A percentile compares a stretch with the other conserved stretches of the same genome.
Evolutionary conservation across 2,888 invertebrate species (phyloP).

Genomic region (Acanthosoma haemorrhoidale): DNA sequence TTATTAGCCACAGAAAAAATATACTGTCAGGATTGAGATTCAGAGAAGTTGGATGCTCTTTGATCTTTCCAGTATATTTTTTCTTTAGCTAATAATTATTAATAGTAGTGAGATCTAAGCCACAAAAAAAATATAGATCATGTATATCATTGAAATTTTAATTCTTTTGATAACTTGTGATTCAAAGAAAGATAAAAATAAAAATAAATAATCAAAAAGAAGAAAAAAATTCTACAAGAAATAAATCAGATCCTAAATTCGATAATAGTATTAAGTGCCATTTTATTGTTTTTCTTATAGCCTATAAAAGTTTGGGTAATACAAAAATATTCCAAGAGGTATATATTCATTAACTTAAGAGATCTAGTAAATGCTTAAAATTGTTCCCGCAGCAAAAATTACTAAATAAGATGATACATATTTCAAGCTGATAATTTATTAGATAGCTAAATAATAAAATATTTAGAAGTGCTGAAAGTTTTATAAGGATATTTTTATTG

Average conservation of each 20-base stretch:
- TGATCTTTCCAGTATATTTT: too few relatives aligned
- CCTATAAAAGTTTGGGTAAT: background rate
- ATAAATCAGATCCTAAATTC: background rate
- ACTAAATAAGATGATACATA: background rate
- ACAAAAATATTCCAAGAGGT: constrained; percentile 4
- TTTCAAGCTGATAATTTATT: background rate
- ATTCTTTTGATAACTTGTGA: too few relatives aligned
- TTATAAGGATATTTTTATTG: too few relatives aligned
- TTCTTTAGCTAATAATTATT: too few relatives aligned
- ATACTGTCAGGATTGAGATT: too few relatives aligned
- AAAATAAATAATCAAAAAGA: background rate
- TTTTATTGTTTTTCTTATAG: background rate
- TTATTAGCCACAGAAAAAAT: too few relatives aligned
- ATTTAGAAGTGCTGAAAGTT: too few relatives aligned
- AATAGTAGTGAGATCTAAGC: too few relatives aligned
- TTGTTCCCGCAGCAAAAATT: background rate
- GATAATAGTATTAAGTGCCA: background rate
- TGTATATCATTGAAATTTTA: too few relatives aligned
- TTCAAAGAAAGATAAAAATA: background rate
- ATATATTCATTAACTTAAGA: background rate
- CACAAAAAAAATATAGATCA: too few relatives aligned
- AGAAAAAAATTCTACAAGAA: background rate
- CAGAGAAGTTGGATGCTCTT: too few relatives aligned
- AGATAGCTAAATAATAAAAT: too few relatives aligned
- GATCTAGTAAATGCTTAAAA: background rate